A percentile compares a stretch with the other conserved stretches of the same genome.
Evolutionary conservation across 2,797 vertebrate species (phyloP).

Genomic region (Ctenosaura bakeri): DNA sequence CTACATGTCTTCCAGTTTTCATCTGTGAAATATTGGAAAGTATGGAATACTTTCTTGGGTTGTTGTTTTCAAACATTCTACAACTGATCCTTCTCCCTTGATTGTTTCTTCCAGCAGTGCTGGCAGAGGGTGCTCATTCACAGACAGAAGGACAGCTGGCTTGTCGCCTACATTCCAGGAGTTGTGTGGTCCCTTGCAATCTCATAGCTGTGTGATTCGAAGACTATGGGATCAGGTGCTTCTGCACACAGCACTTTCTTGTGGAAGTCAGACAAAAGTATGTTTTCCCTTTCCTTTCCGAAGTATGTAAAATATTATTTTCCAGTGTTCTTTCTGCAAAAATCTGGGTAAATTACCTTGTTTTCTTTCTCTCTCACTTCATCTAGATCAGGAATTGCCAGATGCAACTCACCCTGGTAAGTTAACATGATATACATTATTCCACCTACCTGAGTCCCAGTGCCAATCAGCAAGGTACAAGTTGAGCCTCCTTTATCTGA

Average conservation of each 20-base stretch:
- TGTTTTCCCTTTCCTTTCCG: background rate
- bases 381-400: slow-evolving; percentile 37
- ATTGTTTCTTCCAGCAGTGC: background rate
- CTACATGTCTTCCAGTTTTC: no score
- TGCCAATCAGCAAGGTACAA: no score
- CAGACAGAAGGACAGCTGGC: background rate
- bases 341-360: slow-evolving; percentile 17
- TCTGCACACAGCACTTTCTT: slow-evolving; percentile 78
- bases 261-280: slow-evolving; percentile 85
- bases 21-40: no score
- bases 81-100: background rate
- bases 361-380: slow-evolving; percentile 13
- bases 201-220: background rate
- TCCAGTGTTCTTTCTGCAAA: background rate
- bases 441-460: background rate
- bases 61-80: no score
- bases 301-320: background rate
- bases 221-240: slow-evolving; percentile 88
- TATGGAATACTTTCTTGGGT: no score
- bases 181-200: background rate
- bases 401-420: slow-evolving; percentile 43
- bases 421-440: slow-evolving; percentile 17
- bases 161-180: background rate
- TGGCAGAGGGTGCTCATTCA: background rate
- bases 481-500: no score